Conservation (phyloP, 2,113 vertebrate genomes). For the Gila orcuttii region DNA sequence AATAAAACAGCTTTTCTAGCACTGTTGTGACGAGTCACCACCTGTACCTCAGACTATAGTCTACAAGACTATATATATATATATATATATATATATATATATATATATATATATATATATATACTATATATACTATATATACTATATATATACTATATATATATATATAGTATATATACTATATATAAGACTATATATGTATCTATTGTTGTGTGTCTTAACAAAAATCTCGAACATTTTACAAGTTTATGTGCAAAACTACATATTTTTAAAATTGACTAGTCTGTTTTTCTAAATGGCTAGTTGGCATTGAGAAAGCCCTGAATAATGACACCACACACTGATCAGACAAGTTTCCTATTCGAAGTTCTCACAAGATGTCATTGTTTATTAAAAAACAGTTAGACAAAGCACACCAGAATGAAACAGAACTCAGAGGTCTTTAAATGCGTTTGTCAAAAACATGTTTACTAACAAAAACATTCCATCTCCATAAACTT, state of each 20-base stretch:
- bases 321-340: too few relatives aligned
- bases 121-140: too few relatives aligned
- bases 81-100: too few relatives aligned
- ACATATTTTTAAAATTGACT: too few relatives aligned
- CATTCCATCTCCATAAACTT: neutral
- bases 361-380: neutral
- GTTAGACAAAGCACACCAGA: neutral
- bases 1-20: neutral
- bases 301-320: neutral
- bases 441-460: neutral
- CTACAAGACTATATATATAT: too few relatives aligned
- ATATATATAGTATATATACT: too few relatives aligned
- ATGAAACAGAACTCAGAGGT: too few relatives aligned
- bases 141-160: too few relatives aligned
- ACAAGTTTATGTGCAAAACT: neutral
- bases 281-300: neutral
- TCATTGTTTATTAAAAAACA: neutral
- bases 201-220: neutral
- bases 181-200: too few relatives aligned
- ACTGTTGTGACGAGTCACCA: neutral
- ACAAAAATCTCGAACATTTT: neutral
- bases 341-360: too few relatives aligned
- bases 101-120: too few relatives aligned
- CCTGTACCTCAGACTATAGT: neutral
- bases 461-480: too few relatives aligned